Conservation (phyloP, 2,113 vertebrate species). For the Carettochelys insculpta region DNA sequence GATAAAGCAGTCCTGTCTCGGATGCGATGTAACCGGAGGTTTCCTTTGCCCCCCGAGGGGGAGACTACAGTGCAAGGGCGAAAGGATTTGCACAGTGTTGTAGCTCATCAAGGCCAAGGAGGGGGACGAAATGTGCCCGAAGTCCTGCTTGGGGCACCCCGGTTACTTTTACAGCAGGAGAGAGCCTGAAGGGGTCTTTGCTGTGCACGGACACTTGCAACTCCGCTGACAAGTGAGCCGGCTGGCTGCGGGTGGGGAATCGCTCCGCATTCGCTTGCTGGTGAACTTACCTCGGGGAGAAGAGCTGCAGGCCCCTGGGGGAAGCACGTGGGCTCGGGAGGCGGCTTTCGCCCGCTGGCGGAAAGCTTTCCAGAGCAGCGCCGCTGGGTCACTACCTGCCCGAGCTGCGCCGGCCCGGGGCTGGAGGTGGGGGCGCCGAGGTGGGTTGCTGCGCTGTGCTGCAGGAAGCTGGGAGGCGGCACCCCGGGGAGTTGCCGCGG, state of each 20-base stretch:
- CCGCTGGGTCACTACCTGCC: background rate
- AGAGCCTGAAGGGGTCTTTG: constrained; percentile 25
- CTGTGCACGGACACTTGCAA: constrained; percentile 22
- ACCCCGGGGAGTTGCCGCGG: background rate
- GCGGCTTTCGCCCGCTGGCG: background rate
- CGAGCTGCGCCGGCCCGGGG: background rate
- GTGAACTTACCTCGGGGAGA: constrained; percentile 44
- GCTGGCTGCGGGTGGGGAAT: constrained; percentile 46
- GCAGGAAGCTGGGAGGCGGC: background rate
- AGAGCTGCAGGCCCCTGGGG: background rate
- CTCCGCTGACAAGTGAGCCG: background rate
- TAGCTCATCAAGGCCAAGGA: background rate
- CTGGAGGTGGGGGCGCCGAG: background rate
- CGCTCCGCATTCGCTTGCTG: background rate
- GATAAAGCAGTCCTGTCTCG: background rate
- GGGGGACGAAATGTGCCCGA: background rate
- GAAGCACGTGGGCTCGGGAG: background rate
- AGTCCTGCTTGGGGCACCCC: background rate
- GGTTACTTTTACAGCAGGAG: too few species aligned
- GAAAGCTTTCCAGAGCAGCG: background rate
- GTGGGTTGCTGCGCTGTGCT: background rate
- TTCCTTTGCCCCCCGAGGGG: background rate
- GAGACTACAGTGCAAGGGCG: background rate
- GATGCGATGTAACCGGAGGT: constrained; percentile 4
- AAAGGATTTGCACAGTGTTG: background rate